Percentiles rank a stretch among this genome's conserved stretches.
These are phyloP conservation scores for Camponotus vicinus DNA, from an alignment of 1,140 invertebrate species.

Conservation along the genomic window DNA sequence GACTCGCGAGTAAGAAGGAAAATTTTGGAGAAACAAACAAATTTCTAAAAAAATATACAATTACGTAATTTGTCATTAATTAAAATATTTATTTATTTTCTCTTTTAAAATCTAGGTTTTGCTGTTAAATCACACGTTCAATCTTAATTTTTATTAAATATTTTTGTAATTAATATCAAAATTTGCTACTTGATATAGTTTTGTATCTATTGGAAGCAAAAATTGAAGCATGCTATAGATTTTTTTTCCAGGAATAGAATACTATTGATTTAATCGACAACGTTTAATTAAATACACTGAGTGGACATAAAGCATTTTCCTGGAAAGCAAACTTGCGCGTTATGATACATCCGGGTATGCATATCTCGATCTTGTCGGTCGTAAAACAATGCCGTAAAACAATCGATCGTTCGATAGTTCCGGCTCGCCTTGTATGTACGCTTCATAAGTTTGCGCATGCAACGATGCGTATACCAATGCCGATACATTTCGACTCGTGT, in stretches of 20 bases:
- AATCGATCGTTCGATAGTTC: conserved; percentile 36
- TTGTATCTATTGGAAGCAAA: neutral
- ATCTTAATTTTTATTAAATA: neutral
- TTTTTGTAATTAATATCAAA: neutral
- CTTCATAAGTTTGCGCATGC: conserved; percentile 25
- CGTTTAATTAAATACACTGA: conserved; percentile 9
- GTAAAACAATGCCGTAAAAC: conserved; percentile 33
- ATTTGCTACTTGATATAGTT: conserved; percentile 4
- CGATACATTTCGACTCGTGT: neutral
- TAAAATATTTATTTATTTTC: conserved; percentile 10
- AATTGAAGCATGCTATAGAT: neutral
- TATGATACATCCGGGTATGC: conserved; percentile 18
- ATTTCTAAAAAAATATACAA: neutral
- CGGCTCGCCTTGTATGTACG: conserved; percentile 21
- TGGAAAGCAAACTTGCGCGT: neutral
- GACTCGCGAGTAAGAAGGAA: neutral
- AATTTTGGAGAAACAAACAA: neutral
- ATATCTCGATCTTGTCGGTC: conserved; percentile 41
- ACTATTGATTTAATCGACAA: neutral
- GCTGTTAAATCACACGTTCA: neutral
- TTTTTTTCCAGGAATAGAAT: neutral
- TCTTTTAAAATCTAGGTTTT: neutral
- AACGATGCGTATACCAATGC: neutral
- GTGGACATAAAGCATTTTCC: neutral
- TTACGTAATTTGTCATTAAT: conserved; percentile 5